These are phyloP conservation scores for Erpobdella octoculata DNA, from an alignment of 2,888 invertebrate genomes.

Conservation along the genomic window DNA sequence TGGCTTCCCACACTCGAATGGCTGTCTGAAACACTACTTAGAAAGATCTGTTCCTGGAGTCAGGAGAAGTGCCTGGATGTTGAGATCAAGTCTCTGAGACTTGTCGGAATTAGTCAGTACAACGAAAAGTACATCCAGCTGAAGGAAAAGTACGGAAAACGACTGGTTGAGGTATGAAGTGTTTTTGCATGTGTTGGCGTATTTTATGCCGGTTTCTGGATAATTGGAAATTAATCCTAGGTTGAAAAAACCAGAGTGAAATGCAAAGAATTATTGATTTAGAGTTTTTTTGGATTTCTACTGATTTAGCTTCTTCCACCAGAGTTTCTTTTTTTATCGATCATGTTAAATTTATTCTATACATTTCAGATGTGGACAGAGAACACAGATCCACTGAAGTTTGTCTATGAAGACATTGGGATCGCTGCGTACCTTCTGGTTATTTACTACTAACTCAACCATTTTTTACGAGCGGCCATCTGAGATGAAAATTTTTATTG, in stretches of 20 bases:
- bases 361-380: slow-evolving; percentile 67
- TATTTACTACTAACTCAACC: slow-evolving; percentile 2
- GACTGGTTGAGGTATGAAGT: slow-evolving; percentile 61
- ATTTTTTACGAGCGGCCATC: background rate
- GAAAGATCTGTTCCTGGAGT: slow-evolving; percentile 46
- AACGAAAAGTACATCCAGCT: slow-evolving; percentile 65
- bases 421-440: slow-evolving; percentile 57
- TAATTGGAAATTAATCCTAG: no score
- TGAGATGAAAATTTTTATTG: background rate
- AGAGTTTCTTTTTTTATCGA: background rate
- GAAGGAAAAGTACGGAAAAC: slow-evolving; percentile 69
- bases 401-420: slow-evolving; percentile 90
- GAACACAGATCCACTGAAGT: slow-evolving; percentile 84
- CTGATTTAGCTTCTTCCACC: background rate
- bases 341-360: background rate
- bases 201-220: no score
- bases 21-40: slow-evolving; percentile 42
- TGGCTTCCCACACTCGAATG: slow-evolving; percentile 39
- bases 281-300: no score
- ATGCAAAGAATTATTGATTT: no score
- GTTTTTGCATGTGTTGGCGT: background rate
- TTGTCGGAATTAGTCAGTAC: slow-evolving; percentile 66
- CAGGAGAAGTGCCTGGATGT: slow-evolving; percentile 42
- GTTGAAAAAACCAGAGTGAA: no score
- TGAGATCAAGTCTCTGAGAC: slow-evolving; percentile 58